Percentiles rank a stretch among this genome's conserved stretches.
These are phyloP conservation scores for Eidolon dupreanum DNA, from an alignment of 2,797 vertebrate genomes.

Conservation along the genomic window DNA sequence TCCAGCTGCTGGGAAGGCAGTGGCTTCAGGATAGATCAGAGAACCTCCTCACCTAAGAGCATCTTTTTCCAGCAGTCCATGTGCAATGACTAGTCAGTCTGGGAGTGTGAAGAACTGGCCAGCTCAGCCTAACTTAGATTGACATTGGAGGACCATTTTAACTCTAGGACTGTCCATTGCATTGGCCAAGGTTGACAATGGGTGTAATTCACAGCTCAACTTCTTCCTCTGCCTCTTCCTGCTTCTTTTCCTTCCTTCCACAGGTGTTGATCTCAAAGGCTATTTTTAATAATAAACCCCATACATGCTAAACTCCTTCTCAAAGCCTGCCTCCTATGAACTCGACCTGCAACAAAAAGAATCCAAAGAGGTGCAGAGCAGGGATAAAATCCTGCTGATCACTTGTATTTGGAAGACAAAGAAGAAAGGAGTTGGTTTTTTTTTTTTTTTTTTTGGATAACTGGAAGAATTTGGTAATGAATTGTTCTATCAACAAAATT, in stretches of 20 bases:
- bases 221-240: not conserved
- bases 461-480: not conserved
- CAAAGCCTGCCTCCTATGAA: not conserved
- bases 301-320: not conserved
- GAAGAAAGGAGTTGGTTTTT: not conserved
- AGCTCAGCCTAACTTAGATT: not conserved
- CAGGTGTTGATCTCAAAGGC: not conserved
- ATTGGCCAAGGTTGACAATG: not conserved
- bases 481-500: not conserved
- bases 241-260: not conserved
- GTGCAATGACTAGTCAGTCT: not conserved
- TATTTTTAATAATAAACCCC: not conserved
- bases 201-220: not conserved
- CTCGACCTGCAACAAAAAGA: not conserved
- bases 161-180: not conserved
- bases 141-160: not conserved
- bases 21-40: not conserved
- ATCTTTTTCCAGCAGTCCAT: not conserved
- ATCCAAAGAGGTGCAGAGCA: rapidly evolving
- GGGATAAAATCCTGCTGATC: not conserved
- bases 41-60: not conserved
- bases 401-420: not conserved
- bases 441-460: not conserved
- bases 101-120: not conserved
- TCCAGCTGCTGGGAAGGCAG: not conserved